Conservation (phyloP, 2,888 invertebrate species). For the Morpho helenor region DNA sequence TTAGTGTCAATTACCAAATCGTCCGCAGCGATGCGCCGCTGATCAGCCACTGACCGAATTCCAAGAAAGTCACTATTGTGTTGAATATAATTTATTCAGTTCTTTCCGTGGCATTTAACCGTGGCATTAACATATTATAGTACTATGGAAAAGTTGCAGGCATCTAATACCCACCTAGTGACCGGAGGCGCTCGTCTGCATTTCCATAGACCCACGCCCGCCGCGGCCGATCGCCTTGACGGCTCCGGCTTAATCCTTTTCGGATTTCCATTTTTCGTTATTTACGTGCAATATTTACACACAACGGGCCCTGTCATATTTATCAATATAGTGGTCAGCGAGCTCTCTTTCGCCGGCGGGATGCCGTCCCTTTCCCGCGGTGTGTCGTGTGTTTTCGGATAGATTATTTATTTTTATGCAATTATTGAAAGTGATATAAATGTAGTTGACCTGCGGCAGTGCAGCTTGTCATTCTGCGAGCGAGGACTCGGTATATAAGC, state of each 20-base stretch:
- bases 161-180: neutral
- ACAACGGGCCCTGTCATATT: neutral
- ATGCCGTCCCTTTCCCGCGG: conserved; percentile 7
- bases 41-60: neutral
- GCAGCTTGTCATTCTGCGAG: conserved; percentile 5
- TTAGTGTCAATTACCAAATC: neutral
- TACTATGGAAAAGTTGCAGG: neutral
- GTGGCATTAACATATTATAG: conserved; percentile 5
- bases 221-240: neutral
- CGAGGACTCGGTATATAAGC: conserved; percentile 41
- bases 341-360: conserved; percentile 7
- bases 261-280: conserved; percentile 2
- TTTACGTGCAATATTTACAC: conserved; percentile 1
- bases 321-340: conserved; percentile 4
- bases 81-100: neutral
- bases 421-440: conserved; percentile 17
- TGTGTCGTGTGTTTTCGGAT: conserved; percentile 5
- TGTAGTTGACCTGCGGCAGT: conserved; percentile 23
- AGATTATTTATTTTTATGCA: conserved; percentile 17
- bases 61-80: neutral
- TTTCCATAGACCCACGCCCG: conserved; percentile 1
- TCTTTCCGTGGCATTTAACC: neutral
- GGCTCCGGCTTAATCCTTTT: conserved; percentile 2
- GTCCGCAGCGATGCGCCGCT: neutral
- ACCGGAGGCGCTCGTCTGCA: neutral